Evolutionary conservation across 2,797 vertebrate species (phyloP).

Genomic region (Alfaro cultratus): DNA sequence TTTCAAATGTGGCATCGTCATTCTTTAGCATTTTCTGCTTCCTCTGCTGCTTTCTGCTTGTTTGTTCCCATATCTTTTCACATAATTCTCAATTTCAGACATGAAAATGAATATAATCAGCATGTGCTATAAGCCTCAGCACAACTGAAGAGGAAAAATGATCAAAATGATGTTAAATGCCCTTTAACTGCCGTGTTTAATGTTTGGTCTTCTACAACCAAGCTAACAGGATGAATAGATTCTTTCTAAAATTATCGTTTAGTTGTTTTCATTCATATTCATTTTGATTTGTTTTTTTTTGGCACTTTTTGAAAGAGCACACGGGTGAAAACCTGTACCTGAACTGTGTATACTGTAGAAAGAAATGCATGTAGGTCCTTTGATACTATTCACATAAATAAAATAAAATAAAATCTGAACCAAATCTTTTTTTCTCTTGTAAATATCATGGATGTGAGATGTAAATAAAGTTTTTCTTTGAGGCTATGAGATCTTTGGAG

Average conservation of each 20-base stretch:
- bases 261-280: slow-evolving; percentile 14
- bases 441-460: slow-evolving; percentile 35
- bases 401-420: slow-evolving; percentile 21
- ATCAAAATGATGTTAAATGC: background rate
- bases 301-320: slow-evolving; percentile 46
- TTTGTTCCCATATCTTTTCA: background rate
- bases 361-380: slow-evolving; percentile 72
- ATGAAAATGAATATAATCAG: background rate
- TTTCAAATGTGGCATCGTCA: background rate
- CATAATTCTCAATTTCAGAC: background rate
- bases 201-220: background rate
- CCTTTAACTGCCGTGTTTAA: background rate
- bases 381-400: slow-evolving; percentile 48
- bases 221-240: background rate
- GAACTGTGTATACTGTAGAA: slow-evolving; percentile 71
- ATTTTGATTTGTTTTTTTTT: background rate
- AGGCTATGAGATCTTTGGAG: slow-evolving; percentile 27
- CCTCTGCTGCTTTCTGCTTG: background rate
- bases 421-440: slow-evolving; percentile 30
- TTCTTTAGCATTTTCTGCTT: background rate
- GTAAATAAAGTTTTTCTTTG: slow-evolving; percentile 50
- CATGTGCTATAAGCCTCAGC: background rate
- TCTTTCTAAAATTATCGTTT: slow-evolving; percentile 4
- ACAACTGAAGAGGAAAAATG: background rate
- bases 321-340: slow-evolving; percentile 35